These are phyloP conservation scores for Apoderus coryli DNA, from an alignment of 2,888 invertebrate species.

Conservation along the genomic window DNA sequence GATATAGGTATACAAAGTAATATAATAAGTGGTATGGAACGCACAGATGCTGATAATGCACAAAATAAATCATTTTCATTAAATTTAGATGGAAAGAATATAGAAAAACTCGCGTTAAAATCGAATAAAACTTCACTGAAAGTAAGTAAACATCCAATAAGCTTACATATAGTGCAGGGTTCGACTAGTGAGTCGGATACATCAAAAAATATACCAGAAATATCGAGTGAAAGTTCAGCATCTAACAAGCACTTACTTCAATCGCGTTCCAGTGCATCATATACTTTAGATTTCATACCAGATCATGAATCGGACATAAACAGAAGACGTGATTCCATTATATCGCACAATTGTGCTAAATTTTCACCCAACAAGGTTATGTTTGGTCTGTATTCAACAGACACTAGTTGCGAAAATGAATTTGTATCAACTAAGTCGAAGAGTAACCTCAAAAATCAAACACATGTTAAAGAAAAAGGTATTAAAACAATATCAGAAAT, in stretches of 20 bases:
- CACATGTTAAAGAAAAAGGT: too few species aligned
- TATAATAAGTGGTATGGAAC: conserved; percentile 4
- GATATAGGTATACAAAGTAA: conserved; percentile 23
- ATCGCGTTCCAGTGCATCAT: neutral
- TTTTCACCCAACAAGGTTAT: conserved; percentile 9
- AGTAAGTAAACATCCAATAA: neutral
- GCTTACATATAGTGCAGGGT: conserved; percentile 7
- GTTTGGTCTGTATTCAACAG: too few species aligned
- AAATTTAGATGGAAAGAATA: conserved; percentile 23
- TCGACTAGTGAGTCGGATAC: conserved; percentile 30
- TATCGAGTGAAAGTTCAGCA: conserved; percentile 27
- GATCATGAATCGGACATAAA: too few species aligned
- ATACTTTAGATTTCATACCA: conserved; percentile 8
- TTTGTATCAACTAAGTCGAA: too few species aligned
- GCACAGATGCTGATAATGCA: neutral
- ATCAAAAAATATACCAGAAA: conserved; percentile 32
- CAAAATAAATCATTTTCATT: conserved; percentile 14
- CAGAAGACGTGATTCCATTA: conserved; percentile 8
- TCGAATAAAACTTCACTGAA: conserved; percentile 11
- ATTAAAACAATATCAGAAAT: too few species aligned
- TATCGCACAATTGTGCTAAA: conserved; percentile 10
- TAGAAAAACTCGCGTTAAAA: conserved; percentile 23
- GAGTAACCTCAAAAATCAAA: too few species aligned
- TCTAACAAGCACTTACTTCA: conserved; percentile 10
- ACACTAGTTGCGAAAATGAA: too few species aligned